Percentiles rank a stretch among this genome's conserved stretches.
These are phyloP conservation scores for Diglossa cyanea DNA, from an alignment of 2,797 vertebrate genomes.

Conservation along the genomic window DNA sequence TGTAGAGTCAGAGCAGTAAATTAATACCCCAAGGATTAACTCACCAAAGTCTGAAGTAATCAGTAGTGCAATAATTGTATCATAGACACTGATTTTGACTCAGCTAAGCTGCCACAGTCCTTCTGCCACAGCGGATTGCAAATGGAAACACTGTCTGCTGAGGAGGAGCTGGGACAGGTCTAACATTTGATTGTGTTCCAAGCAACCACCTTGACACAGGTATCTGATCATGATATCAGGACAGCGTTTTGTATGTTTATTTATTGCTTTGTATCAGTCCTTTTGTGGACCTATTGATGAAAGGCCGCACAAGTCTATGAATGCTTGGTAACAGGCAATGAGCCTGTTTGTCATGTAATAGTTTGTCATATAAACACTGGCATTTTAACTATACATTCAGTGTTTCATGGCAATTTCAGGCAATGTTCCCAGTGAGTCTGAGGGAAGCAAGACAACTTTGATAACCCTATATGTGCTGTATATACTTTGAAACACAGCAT, in stretches of 20 bases:
- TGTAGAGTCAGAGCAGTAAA: conserved; percentile 32
- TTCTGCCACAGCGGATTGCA: neutral
- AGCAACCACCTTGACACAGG: neutral
- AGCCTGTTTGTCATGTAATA: neutral
- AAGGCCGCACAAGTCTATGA: neutral
- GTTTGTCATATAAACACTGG: neutral
- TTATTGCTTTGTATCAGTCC: neutral
- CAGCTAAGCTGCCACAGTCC: neutral
- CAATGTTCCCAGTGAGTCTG: neutral
- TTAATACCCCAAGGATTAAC: conserved; percentile 58
- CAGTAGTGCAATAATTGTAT: conserved; percentile 55
- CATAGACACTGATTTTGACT: conserved; percentile 9
- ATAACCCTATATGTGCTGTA: neutral
- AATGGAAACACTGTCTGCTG: neutral
- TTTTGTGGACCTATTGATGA: neutral
- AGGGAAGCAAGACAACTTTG: neutral
- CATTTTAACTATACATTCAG: neutral
- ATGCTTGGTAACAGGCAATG: neutral
- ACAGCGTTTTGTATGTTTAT: accelerated
- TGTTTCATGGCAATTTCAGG: neutral
- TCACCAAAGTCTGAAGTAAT: conserved; percentile 44
- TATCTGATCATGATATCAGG: neutral
- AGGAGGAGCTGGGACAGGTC: neutral
- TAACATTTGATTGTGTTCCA: neutral
- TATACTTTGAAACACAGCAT: neutral